Base-by-base conservation (phyloP, 2,888 invertebrate genomes). In the Zelleria hepariella region DNA sequence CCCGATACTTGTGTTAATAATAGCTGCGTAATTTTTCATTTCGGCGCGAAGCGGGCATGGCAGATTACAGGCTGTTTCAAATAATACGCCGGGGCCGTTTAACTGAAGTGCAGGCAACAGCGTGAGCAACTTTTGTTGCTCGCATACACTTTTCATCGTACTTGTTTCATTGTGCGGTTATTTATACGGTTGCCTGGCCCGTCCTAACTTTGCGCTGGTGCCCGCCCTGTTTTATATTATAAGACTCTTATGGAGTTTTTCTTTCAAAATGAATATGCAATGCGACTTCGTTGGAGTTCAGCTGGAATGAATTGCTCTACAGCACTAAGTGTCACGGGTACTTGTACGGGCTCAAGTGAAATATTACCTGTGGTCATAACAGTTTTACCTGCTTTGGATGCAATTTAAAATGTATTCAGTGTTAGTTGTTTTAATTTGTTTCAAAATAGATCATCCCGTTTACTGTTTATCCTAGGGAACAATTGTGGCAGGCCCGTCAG, bases 21-120 rank as follows among this genome's bases (percentile, higher is more conserved):
- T 87, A 86, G 80, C 83, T 71, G 78, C 77, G 86, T 86, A 82
- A 86, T 87, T 87, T 88, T 87, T 86, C 87, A 86, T 86, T 85
- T 85, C 80, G 81, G 78, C 82, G 85, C 80, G 78, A 78, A 79
- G 78, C 86, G 78, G 83, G 84, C 85, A 86, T 84, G 86, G 84
- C 82, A 80, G 80, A 85, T 86, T 86, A 86, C 85, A 86, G 87
- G 82, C 81, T 80, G 85, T 77, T 82, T 77, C 76, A 80, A 86
- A 86, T 83, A 82, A 85, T 82, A 80, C 79, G 71, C 76, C 79
- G 80, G 80, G 20, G 59, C 80, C 78, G 79, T 80, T 82, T 80
- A 79, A 78, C 77, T 82, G 74, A 77, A 84, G 77, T 75, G 77
- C 72, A 76, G 76, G 78, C 75, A 27, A n/a, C 32, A 52, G 76